Evolutionary conservation across 2,113 vertebrate genomes (phyloP), one percentile per base, ranked within the genome.

Genomic region (Charina bottae): DNA sequence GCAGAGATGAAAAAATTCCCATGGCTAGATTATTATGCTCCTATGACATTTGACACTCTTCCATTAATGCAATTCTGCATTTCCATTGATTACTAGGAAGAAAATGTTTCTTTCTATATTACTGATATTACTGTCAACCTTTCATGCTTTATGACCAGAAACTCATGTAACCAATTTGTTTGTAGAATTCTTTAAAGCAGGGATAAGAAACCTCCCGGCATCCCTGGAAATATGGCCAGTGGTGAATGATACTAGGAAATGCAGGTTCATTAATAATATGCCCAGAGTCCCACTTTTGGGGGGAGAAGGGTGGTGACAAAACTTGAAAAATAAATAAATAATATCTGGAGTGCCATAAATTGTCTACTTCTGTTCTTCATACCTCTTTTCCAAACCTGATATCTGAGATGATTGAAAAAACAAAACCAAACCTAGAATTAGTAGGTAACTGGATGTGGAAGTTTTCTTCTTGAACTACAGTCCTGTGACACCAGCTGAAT

Each of bases 71-170:
- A 90, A 91, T 93, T 88, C 96, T 93, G 19, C 83, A 95, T 96
- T 97, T 96, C 92, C 55, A 95, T 87, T 58, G 90, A 94, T 94
- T 96, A 94, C 72, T 95, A 95, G 85, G 6, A 46, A 92, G 62
- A 59, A 90, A 95, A 24, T 5, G 90, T 59, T 95, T 60, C 96
- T 97, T 97, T 96, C 92, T 58, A 95, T 95, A 96, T 91, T 97
- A 97, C 96, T 95, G 33, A 42, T 21, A 17, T 42, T 78, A 78
- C 33, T 78, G 92, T 95, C 95, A 97, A 92, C 95, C 89, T 84
- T 90, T 89, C 94, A 94, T 94, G 95, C 15, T 37, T 95, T 78
- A 42, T 78, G 17, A 9, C 26, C 88, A n/a, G 19, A 54, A 37
- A 54, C n/a, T 33, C 64, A 68, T 33, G 28, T 33, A 89, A 89